A percentile compares a stretch with the other conserved stretches of the same genome.
Evolutionary conservation across 2,888 invertebrate species (phyloP).

Genomic region (Herminia tarsipennalis): DNA sequence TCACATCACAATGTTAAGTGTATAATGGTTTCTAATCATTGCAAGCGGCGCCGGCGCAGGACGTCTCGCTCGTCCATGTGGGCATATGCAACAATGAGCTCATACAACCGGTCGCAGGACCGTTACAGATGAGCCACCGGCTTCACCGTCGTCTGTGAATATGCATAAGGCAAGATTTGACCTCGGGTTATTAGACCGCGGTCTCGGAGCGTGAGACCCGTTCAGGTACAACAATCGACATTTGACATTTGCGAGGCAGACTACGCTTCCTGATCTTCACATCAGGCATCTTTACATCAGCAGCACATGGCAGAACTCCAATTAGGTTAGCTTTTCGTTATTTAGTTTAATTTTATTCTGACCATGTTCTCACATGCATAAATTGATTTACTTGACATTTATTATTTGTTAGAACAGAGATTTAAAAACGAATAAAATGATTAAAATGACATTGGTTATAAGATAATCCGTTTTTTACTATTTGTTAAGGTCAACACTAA

Average conservation of each 20-base stretch:
- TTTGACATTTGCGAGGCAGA: slow-evolving; percentile 66
- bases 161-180: slow-evolving; percentile 82
- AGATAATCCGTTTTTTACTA: no score
- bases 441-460: no score
- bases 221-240: slow-evolving; percentile 63
- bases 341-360: no score
- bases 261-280: slow-evolving; percentile 47
- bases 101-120: slow-evolving; percentile 80
- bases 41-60: slow-evolving; percentile 28
- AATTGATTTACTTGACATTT: no score
- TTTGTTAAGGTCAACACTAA: slow-evolving; percentile 4
- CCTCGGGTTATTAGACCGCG: slow-evolving; percentile 81
- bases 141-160: slow-evolving; percentile 68
- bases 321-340: no score
- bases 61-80: slow-evolving; percentile 50
- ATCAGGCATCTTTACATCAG: slow-evolving; percentile 36
- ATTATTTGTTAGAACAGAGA: no score
- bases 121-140: slow-evolving; percentile 82
- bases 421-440: no score
- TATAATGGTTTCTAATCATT: slow-evolving; percentile 11
- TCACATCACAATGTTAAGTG: slow-evolving; percentile 9
- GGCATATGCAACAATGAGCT: slow-evolving; percentile 76
- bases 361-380: no score
- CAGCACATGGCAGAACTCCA: no score
- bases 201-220: slow-evolving; percentile 76